Conservation (phyloP, 2,113 vertebrate genomes). For the Festucalex cinctus region DNA sequence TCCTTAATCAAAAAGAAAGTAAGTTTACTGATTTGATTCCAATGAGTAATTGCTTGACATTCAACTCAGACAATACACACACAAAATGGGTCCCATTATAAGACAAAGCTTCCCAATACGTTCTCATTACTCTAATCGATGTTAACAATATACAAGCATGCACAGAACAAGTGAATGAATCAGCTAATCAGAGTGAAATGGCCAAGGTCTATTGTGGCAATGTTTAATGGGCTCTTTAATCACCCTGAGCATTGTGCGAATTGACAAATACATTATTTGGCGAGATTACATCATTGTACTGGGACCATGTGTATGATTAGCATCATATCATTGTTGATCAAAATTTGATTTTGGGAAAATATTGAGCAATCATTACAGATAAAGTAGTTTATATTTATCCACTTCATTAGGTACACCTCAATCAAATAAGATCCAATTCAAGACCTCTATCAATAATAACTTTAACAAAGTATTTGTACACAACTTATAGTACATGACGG, state of each 20-base stretch:
- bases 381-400: neutral
- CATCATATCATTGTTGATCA: neutral
- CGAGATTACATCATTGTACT: neutral
- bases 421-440: neutral
- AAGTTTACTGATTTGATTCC: neutral
- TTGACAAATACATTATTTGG: slow-evolving; percentile 3
- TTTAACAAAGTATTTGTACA: no score
- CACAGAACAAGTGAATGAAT: slow-evolving; percentile 6
- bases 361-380: neutral
- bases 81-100: neutral
- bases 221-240: slow-evolving; percentile 13
- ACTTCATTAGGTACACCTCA: neutral
- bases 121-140: neutral
- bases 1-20: neutral
- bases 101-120: neutral
- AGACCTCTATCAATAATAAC: neutral
- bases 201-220: neutral
- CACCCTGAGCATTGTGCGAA: neutral
- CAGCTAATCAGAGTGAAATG: slow-evolving; percentile 6
- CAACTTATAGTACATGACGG: neutral
- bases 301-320: neutral
- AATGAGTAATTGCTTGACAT: slow-evolving; percentile 3
- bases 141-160: neutral
- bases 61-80: slow-evolving; percentile 1
- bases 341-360: neutral